A percentile compares a stretch with the other conserved stretches of the same genome.
Conservation (phyloP, 2,797 vertebrate genomes). For the Silurus lanzhouensis region DNA sequence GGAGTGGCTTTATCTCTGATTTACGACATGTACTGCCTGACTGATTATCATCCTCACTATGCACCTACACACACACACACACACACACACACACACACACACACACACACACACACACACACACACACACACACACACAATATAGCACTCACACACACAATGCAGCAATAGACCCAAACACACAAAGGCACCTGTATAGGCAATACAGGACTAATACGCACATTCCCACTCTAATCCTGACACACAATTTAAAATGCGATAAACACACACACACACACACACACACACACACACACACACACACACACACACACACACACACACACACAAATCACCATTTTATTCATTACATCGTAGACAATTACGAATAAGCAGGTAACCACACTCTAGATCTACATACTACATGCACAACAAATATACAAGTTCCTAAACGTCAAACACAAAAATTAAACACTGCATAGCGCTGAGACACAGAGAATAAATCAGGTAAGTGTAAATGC, state of each 20-base stretch:
- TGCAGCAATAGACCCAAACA: constrained; percentile 9
- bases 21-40: constrained; percentile 63
- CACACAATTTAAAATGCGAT: neutral
- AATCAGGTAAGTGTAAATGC: neutral
- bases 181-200: neutral
- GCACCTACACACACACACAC: constrained; percentile 19
- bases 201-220: neutral
- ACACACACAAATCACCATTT: too few species aligned
- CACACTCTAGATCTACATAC: neutral
- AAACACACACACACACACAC: neutral
- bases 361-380: neutral
- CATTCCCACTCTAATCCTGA: neutral
- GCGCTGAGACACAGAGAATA: neutral
- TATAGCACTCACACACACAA: neutral
- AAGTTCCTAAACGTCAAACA: neutral
- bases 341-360: neutral
- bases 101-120: constrained; percentile 63
- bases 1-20: constrained; percentile 75
- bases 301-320: too few species aligned
- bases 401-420: neutral
- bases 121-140: constrained; percentile 52
- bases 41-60: constrained; percentile 52
- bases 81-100: constrained; percentile 53
- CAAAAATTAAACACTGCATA: neutral
- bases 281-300: neutral